phyloP scores from a whole-genome alignment of 2,888 invertebrate species.

The Pheosia gnoma region DNA sequence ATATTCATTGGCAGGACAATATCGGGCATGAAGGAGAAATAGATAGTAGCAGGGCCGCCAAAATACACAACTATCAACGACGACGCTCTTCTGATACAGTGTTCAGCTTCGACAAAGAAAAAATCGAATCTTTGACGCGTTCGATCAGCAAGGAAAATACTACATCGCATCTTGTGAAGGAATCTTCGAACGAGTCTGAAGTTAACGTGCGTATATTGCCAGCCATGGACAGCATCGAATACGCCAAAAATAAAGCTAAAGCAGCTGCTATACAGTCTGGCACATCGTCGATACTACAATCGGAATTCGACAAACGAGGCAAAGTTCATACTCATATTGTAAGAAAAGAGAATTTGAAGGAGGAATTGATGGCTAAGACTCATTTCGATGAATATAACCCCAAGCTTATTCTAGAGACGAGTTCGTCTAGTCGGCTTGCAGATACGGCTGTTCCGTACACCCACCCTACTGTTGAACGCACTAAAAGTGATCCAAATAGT shows the following conservation, averaged over 20 bases:
- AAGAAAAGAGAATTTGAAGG: slow-evolving; percentile 84
- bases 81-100: slow-evolving; percentile 89
- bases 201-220: slow-evolving; percentile 77
- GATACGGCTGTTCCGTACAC: slow-evolving; percentile 83
- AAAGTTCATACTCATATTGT: slow-evolving; percentile 71
- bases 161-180: slow-evolving; percentile 72
- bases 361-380: slow-evolving; percentile 86
- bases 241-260: slow-evolving; percentile 81
- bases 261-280: slow-evolving; percentile 64
- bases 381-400: slow-evolving; percentile 90
- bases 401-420: slow-evolving; percentile 82
- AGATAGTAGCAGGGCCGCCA: slow-evolving; percentile 70
- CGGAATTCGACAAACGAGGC: slow-evolving; percentile 85
- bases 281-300: slow-evolving; percentile 82
- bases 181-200: slow-evolving; percentile 81
- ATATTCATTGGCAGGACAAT: slow-evolving; percentile 83
- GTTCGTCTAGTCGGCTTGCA: slow-evolving; percentile 79
- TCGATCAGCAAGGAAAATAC: slow-evolving; percentile 73
- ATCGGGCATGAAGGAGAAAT: slow-evolving; percentile 82
- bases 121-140: slow-evolving; percentile 88
- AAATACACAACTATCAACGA: slow-evolving; percentile 81
- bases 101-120: slow-evolving; percentile 90
- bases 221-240: slow-evolving; percentile 82
- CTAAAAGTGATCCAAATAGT: slow-evolving; percentile 94
- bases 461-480: slow-evolving; percentile 91